A percentile compares a stretch with the other conserved stretches of the same genome.
Conservation (phyloP, 2,797 vertebrate genomes). For the Orestias chungarensis region DNA sequence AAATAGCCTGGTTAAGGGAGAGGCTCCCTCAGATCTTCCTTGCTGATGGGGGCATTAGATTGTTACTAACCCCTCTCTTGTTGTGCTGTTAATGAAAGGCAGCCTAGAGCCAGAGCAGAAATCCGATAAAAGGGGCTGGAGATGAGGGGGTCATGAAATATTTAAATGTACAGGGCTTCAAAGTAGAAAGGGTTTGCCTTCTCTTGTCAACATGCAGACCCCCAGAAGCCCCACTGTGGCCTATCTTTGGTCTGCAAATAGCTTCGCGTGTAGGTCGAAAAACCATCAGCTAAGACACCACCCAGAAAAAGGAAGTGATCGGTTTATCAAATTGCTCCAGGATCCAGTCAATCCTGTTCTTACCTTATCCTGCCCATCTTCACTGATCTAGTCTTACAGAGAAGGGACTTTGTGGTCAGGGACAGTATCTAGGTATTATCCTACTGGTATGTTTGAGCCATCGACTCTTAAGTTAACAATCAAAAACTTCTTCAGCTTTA, state of each 20-base stretch:
- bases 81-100: slow-evolving; percentile 75
- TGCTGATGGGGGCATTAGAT: slow-evolving; percentile 64
- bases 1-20: slow-evolving; percentile 40
- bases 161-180: slow-evolving; percentile 81
- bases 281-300: slow-evolving; percentile 35
- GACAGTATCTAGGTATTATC: slow-evolving; percentile 37
- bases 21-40: slow-evolving; percentile 58
- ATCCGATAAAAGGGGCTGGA: slow-evolving; percentile 73
- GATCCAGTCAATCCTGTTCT: slow-evolving; percentile 31
- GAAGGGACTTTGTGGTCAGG: slow-evolving; percentile 30
- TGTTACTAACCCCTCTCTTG: slow-evolving; percentile 54
- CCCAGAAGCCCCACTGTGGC: slow-evolving; percentile 49
- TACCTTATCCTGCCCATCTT: slow-evolving; percentile 47
- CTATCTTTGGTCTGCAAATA: slow-evolving; percentile 57
- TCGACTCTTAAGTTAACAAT: slow-evolving; percentile 6
- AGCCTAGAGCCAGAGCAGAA: slow-evolving; percentile 67
- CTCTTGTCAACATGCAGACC: slow-evolving; percentile 68
- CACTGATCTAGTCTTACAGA: slow-evolving; percentile 58
- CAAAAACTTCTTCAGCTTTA: not conserved
- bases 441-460: slow-evolving; percentile 49
- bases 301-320: slow-evolving; percentile 44
- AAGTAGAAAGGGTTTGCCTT: slow-evolving; percentile 64
- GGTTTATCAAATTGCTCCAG: slow-evolving; percentile 40
- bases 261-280: slow-evolving; percentile 69
- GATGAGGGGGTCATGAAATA: slow-evolving; percentile 79